Percentiles rank a stretch among this genome's conserved stretches.
Evolutionary conservation across 2,888 invertebrate species (phyloP).

Genomic region (Troilus luridus): DNA sequence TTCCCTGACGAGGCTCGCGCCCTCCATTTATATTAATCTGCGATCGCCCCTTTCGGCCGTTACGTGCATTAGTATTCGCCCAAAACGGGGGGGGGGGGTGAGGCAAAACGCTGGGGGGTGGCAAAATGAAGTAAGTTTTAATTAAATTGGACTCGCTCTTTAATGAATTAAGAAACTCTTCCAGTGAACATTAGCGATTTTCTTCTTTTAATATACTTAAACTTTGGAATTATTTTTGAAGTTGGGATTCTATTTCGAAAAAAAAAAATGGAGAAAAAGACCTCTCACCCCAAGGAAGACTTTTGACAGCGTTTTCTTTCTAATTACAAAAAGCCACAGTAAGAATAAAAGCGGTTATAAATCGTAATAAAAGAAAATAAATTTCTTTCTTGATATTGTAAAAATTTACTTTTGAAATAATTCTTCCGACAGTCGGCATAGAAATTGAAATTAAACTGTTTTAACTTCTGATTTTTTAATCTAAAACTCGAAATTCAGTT

Average conservation of each 20-base stretch:
- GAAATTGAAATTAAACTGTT: not conserved
- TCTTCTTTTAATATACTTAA: conserved; percentile 50
- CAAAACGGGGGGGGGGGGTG: not conserved
- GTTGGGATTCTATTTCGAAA: not conserved
- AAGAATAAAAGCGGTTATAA: not conserved
- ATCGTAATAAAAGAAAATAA: conserved; percentile 28
- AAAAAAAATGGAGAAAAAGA: not conserved
- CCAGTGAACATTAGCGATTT: conserved; percentile 31
- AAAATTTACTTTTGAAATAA: conserved; percentile 5
- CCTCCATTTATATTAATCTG: conserved; percentile 40
- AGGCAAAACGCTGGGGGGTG: not conserved
- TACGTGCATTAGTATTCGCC: conserved; percentile 47
- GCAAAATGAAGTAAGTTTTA: conserved; percentile 54
- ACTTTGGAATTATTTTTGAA: conserved; percentile 13
- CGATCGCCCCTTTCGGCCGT: conserved; percentile 26
- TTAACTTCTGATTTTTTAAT: too few relatives aligned
- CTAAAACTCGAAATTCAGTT: too few relatives aligned
- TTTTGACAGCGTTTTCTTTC: conserved; percentile 22
- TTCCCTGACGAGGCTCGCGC: not conserved
- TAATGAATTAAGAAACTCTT: conserved; percentile 55
- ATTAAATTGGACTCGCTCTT: conserved; percentile 40
- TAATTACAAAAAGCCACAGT: conserved; percentile 15
- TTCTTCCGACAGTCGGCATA: not conserved
- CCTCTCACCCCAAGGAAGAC: not conserved
- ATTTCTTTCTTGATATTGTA: not conserved